Conservation (phyloP, 2,888 invertebrate genomes). For the Ramazzottius varieornatus region DNA sequence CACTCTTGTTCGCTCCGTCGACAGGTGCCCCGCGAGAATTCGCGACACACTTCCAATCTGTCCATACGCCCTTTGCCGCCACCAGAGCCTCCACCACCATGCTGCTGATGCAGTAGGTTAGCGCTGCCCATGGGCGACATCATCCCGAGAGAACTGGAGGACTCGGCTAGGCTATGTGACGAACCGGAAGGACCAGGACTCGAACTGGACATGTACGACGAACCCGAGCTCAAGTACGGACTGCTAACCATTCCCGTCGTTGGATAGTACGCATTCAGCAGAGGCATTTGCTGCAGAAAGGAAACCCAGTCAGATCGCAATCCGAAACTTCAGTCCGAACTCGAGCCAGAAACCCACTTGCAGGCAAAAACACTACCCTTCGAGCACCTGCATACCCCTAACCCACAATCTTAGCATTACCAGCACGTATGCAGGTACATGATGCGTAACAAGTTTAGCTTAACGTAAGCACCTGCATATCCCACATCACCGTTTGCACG, state of each 20-base stretch:
- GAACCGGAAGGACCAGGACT: background rate
- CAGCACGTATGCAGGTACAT: too few relatives aligned
- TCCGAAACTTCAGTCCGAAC: too few relatives aligned
- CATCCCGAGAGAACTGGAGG: background rate
- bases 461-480: too few relatives aligned
- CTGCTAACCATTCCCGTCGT: conserved; percentile 5
- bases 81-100: background rate
- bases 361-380: too few relatives aligned
- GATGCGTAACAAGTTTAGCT: too few relatives aligned
- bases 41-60: conserved; percentile 42
- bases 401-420: too few relatives aligned
- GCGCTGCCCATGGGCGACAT: conserved; percentile 9
- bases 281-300: too few relatives aligned
- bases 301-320: too few relatives aligned
- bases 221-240: background rate
- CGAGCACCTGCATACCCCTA: too few relatives aligned
- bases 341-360: too few relatives aligned
- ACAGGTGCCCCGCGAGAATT: conserved; percentile 94
- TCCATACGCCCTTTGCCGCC: conserved; percentile 7
- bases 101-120: conserved; percentile 15
- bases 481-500: too few relatives aligned
- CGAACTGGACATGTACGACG: background rate
- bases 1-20: conserved; percentile 89
- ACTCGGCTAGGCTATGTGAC: conserved; percentile 3
- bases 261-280: background rate